Conservation (phyloP, 1,140 invertebrate species). For the Eriocheir sinensis region DNA sequence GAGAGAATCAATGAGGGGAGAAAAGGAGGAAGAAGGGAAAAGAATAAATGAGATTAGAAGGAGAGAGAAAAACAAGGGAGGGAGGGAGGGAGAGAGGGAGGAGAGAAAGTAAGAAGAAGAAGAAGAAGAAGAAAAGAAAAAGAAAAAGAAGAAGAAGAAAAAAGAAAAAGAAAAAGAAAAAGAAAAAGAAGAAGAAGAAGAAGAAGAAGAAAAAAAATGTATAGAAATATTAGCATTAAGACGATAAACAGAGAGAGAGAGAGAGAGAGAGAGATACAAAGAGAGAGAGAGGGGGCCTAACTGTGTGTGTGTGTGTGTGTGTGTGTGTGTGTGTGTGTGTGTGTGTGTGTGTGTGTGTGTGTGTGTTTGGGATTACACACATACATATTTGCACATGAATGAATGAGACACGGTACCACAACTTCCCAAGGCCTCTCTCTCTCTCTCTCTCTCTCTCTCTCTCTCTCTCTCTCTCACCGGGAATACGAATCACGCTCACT, state of each 20-base stretch:
- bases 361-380: not conserved
- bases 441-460: not conserved
- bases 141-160: not conserved
- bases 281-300: too few species aligned
- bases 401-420: not conserved
- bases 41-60: not conserved
- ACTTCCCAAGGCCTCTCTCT: not conserved
- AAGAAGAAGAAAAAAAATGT: too few species aligned
- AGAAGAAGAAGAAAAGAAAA: not conserved
- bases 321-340: conserved; percentile 11
- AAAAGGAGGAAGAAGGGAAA: not conserved
- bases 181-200: not conserved
- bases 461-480: conserved; percentile 25
- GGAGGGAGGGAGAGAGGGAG: not conserved
- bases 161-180: not conserved
- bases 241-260: too few species aligned
- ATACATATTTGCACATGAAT: conserved; percentile 17
- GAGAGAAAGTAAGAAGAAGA: not conserved
- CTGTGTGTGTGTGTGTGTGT: not conserved
- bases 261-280: too few species aligned
- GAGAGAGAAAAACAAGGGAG: not conserved
- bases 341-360: not conserved
- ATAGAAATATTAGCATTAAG: too few species aligned
- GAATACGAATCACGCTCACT: too few species aligned
- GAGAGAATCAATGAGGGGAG: not conserved